phyloP scores from a whole-genome alignment of 2,888 invertebrate species.

The Pogonocherus hispidulus region DNA sequence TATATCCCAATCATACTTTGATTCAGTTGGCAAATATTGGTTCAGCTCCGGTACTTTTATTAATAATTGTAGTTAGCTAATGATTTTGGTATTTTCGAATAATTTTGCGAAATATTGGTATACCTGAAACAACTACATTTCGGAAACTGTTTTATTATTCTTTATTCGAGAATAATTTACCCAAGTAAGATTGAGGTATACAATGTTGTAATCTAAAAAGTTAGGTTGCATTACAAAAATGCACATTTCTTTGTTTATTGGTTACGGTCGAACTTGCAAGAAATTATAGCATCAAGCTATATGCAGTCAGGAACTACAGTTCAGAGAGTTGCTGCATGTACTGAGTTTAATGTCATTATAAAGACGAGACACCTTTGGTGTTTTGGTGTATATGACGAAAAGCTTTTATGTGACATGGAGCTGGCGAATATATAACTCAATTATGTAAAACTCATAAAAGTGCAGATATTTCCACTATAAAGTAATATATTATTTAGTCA shows the following conservation, averaged over 20 bases:
- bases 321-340: background rate
- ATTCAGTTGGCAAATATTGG: background rate
- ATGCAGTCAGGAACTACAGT: no score
- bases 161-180: no score
- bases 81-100: background rate
- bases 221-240: background rate
- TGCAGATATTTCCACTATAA: background rate
- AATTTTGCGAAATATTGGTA: background rate
- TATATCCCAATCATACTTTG: constrained; percentile 1
- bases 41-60: background rate
- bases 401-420: background rate
- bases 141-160: no score
- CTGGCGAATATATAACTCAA: background rate
- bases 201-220: background rate
- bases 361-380: background rate
- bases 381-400: background rate
- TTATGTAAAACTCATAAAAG: background rate
- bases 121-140: background rate
- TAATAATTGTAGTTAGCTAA: background rate
- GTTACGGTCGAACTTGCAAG: background rate
- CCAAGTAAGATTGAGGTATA: background rate
- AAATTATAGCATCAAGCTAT: background rate
- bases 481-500: no score
- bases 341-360: background rate
- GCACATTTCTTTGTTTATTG: background rate